Base-by-base conservation (phyloP, 1,140 invertebrate species). In the Mamestra configurata region DNA sequence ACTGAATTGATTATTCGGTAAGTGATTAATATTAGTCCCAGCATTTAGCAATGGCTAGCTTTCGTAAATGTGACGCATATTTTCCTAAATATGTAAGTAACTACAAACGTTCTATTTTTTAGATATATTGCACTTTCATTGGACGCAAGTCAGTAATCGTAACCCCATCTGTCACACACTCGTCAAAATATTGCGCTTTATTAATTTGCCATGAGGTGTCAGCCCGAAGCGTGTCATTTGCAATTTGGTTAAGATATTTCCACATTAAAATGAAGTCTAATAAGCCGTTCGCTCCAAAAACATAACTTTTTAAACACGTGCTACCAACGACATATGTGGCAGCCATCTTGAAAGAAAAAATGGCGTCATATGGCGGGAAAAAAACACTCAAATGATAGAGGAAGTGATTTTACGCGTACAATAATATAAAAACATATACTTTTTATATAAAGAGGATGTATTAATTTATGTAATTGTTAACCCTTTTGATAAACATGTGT, bases 381-480 rank as follows among this genome's bases (percentile, higher is more conserved):
- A n/a, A 91, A 91, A 92, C 85, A 86, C 71, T 82, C 86, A 86
- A 90, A 88, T 86, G 86, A 89, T 90, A 90, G 85, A 93, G 93
- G 93, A 94, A 94, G 89, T 93, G 89, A 94, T 94, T 93, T 90
- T 92, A 92, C 89, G 89, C 89, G 81, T 89, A 90, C 82, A 88
- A 85, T 79, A 85, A 84, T 77, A 84, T 46, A 61, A 76, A 76
- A 76, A 76, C 57, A 77, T 40, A 68, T 35, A 37, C n/a, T 66
- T 68, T 77, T 68, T 77, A 77, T 87, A 88, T 89, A 88, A 86
- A 89, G 82, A 90, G 91, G 91, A 92, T 90, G 90, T 92, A 93
- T 94, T 93, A 94, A 94, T 92, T 93, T 92, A 92, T 91, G 81
- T 93, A 90, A 94, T 93, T 92, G 87, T 92, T 86, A 94, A 91